Conservation (phyloP, 2,888 invertebrate species). For the Limenitis camilla region DNA sequence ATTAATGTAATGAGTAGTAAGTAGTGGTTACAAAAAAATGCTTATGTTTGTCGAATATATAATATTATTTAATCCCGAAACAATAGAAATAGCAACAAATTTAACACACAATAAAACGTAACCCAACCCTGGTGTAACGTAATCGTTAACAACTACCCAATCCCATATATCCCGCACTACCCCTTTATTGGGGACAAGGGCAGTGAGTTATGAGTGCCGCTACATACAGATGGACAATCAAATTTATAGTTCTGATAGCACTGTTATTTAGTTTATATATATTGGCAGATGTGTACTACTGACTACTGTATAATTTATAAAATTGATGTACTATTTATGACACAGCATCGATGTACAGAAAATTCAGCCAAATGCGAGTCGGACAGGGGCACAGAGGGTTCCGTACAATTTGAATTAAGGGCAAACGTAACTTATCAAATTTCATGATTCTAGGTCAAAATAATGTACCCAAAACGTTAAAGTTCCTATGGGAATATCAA, state of each 20-base stretch:
- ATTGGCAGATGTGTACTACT: conserved; percentile 3
- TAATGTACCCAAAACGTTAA: no score
- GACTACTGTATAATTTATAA: conserved; percentile 9
- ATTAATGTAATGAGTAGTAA: no score
- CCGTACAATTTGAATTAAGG: no score
- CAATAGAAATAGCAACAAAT: not conserved
- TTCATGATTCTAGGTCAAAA: no score
- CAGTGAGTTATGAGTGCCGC: conserved; percentile 24
- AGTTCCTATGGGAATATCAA: no score
- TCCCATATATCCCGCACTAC: conserved; percentile 7
- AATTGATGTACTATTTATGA: conserved; percentile 1
- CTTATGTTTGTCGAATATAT: no score
- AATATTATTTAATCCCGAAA: no score
- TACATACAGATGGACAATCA: conserved; percentile 24
- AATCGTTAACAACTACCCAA: conserved; percentile 6
- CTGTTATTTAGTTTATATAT: conserved; percentile 20
- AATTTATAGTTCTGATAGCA: conserved; percentile 23
- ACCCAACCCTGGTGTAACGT: conserved; percentile 2
- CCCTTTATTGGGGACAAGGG: conserved; percentile 17
- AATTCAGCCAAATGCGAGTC: not conserved
- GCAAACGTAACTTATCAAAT: no score
- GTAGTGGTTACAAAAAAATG: no score
- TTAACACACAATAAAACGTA: conserved; percentile 1
- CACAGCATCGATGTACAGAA: not conserved
- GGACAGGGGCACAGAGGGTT: no score